These are phyloP conservation scores for Scomber japonicus DNA, from an alignment of 2,113 vertebrate genomes.

Conservation along the genomic window DNA sequence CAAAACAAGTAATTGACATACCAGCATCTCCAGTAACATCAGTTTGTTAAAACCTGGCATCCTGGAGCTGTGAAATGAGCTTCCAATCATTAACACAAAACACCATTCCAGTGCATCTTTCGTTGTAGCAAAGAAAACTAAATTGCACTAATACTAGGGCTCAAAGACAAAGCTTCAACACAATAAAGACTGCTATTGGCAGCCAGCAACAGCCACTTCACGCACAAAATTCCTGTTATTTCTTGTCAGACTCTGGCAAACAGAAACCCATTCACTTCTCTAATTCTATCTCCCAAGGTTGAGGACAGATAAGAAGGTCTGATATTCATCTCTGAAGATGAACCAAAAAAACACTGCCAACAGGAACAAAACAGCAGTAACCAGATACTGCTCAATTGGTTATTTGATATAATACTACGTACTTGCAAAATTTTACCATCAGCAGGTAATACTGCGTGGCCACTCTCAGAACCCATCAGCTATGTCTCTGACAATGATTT, in stretches of 20 bases:
- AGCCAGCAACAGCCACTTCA: neutral
- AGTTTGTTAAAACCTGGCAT: neutral
- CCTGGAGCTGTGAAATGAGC: conserved; percentile 2
- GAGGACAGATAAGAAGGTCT: neutral
- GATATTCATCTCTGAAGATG: neutral
- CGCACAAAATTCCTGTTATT: conserved; percentile 1
- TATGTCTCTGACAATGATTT: no score
- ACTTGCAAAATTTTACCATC: neutral
- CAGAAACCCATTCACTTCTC: neutral
- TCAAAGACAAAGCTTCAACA: conserved; percentile 1
- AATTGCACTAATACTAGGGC: neutral
- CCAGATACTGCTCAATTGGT: neutral
- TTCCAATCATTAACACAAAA: conserved; percentile 3
- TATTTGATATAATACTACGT: conserved; percentile 1
- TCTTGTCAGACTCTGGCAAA: neutral
- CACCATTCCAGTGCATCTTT: neutral
- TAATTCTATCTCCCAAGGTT: neutral
- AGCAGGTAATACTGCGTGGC: neutral
- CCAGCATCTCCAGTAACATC: conserved; percentile 8
- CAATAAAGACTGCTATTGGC: neutral
- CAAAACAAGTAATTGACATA: conserved; percentile 5
- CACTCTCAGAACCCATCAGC: no score
- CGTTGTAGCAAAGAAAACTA: neutral
- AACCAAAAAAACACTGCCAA: neutral
- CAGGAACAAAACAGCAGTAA: neutral